Conservation (phyloP, 1,140 invertebrate species). For the Meloidogyne hapla region DNA sequence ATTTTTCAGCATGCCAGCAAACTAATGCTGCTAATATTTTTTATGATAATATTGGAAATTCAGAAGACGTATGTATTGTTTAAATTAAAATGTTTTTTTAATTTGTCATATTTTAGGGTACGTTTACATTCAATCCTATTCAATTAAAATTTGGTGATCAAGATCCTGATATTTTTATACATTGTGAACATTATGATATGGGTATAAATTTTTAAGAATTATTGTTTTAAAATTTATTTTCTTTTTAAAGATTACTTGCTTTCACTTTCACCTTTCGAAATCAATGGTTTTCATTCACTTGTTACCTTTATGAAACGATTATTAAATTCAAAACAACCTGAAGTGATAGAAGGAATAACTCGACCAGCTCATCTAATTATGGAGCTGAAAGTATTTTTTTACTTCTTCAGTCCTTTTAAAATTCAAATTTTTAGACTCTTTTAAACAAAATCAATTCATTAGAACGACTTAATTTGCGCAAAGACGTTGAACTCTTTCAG, state of each 20-base stretch:
- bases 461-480: neutral
- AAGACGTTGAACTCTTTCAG: neutral
- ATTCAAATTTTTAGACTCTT: slow-evolving; percentile 3
- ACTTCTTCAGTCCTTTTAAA: neutral
- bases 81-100: neutral
- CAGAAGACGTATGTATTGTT: slow-evolving; percentile 4
- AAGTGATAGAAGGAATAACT: slow-evolving; percentile 37
- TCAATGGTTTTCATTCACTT: slow-evolving; percentile 34
- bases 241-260: slow-evolving; percentile 24
- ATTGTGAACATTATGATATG: slow-evolving; percentile 28
- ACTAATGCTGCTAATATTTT: slow-evolving; percentile 3
- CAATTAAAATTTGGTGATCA: slow-evolving; percentile 21
- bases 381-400: slow-evolving; percentile 29
- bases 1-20: neutral
- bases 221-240: neutral
- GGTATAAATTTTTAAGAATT: slow-evolving; percentile 7
- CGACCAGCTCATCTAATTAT: slow-evolving; percentile 36
- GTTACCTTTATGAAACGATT: slow-evolving; percentile 26
- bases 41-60: slow-evolving; percentile 25
- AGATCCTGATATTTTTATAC: slow-evolving; percentile 24
- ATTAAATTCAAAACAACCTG: slow-evolving; percentile 33
- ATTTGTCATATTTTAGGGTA: neutral
- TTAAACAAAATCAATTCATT: slow-evolving; percentile 14
- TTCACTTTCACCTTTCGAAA: slow-evolving; percentile 19
- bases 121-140: slow-evolving; percentile 11